Evolutionary conservation across 2,797 vertebrate genomes (phyloP), one percentile per base, ranked within the genome.

Genomic region (Gymnoscopelus braueri): DNA sequence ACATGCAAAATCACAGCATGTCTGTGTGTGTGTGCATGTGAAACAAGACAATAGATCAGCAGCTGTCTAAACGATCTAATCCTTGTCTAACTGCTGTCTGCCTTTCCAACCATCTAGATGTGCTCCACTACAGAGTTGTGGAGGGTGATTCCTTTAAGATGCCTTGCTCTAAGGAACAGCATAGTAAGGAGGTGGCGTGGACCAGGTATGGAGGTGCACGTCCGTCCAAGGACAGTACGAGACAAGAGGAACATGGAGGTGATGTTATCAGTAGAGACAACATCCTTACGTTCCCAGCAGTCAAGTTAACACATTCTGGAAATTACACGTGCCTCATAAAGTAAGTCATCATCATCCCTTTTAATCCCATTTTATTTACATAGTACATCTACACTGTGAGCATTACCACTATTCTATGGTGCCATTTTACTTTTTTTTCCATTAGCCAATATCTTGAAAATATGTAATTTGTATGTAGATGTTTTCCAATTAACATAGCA

Each of bases 121-220:
- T 44, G 39, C 7, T 8, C 7, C 53, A 61, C 59, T 91, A 84
- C 84, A 85, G 71, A 86, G 87, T 62, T 52, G 82, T 89, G 51
- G 78, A 75, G 14, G 91, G 88, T 14, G 87, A 92, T 39, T n/a
- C 15, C 54, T 90, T 91, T 10, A 63, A 71, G 58, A 75, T 91
- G 72, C 84, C 78, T 0, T 90, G 89, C 24, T 53, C 12, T n/a
- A 19, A 3, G n/a, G 51, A 19, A 0, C 12, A 19, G 19, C 19
- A 15, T 7, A 59, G 44, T 12, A 19, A 2, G 1, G 14, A 49
- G 5, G 19, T 49, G 10, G 11, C 10, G 9, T 74, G 87, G 63
- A 71, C n/a, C 58, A 80, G 49, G 58, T 64, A 5, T 1, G 63
- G 23, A n/a, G n/a, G n/a, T 24, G 13, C 53, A 10, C 3, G 0